Percentiles rank a stretch among this genome's conserved stretches.
phyloP scores from a whole-genome alignment of 2,888 invertebrate genomes.

The Saturnia japonica region DNA sequence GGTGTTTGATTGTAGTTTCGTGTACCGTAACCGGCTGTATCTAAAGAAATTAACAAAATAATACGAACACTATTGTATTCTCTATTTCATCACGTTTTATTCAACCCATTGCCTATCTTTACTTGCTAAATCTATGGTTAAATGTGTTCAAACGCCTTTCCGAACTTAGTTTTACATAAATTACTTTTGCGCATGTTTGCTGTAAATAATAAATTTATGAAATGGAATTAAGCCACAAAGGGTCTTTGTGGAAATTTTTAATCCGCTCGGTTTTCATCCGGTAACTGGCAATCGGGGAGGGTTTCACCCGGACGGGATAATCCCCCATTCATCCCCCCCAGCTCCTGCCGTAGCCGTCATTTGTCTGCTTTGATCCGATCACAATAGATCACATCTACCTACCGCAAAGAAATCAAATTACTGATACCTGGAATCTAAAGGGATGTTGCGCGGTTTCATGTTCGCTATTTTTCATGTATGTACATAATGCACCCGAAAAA shows the following conservation, averaged over 20 bases:
- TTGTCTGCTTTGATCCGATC: conserved; percentile 27
- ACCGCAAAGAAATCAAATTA: conserved; percentile 13
- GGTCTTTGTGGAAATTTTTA: conserved; percentile 22
- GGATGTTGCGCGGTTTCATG: background rate
- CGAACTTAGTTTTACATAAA: background rate
- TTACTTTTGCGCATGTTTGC: background rate
- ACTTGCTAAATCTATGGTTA: no score
- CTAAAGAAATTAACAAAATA: no score
- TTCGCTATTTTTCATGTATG: background rate
- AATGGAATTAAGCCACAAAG: conserved; percentile 12
- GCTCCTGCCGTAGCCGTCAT: conserved; percentile 20
- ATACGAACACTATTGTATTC: no score
- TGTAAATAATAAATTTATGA: conserved; percentile 3
- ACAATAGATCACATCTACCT: conserved; percentile 14
- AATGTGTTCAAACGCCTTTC: background rate
- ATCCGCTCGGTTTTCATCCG: conserved; percentile 21
- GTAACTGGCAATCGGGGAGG: conserved; percentile 29
- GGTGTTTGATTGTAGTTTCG: no score
- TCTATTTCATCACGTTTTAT: no score
- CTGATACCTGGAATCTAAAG: background rate
- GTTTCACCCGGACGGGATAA: conserved; percentile 27
- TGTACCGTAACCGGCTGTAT: no score
- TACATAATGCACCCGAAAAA: no score
- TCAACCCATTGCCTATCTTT: no score
- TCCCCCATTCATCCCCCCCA: conserved; percentile 18